A percentile compares a stretch with the other conserved stretches of the same genome.
Evolutionary conservation across 2,888 invertebrate species (phyloP).

Genomic region (Minunthozetes semirufus): DNA sequence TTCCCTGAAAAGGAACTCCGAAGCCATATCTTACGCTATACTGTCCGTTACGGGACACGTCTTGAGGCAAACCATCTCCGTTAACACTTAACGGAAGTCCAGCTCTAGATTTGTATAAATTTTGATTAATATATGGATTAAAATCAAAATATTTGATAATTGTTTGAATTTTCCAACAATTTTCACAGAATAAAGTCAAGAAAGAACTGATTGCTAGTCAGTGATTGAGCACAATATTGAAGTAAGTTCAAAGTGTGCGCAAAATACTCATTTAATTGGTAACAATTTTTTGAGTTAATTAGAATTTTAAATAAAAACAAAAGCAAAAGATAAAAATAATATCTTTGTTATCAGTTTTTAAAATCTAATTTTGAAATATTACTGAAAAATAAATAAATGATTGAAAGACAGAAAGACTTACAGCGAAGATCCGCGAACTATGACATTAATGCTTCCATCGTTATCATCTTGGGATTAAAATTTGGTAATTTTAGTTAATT

Average conservation of each 20-base stretch:
- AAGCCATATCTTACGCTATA: conserved; percentile 39
- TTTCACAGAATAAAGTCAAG: too few relatives aligned
- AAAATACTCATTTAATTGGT: too few relatives aligned
- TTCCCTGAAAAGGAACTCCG: conserved; percentile 39
- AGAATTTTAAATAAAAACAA: too few relatives aligned
- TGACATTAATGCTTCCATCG: conserved; percentile 38
- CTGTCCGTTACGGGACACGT: conserved; percentile 33
- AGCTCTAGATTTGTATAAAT: conserved; percentile 27
- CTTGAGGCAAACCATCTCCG: conserved; percentile 39
- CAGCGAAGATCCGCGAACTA: conserved; percentile 37
- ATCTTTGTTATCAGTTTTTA: neutral
- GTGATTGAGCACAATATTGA: too few relatives aligned
- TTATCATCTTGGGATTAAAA: conserved; percentile 33
- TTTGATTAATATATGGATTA: neutral
- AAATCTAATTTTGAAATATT: neutral
- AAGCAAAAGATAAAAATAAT: too few relatives aligned
- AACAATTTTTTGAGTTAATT: too few relatives aligned
- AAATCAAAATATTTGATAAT: too few relatives aligned
- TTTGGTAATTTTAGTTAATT: too few relatives aligned
- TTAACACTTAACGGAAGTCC: conserved; percentile 38
- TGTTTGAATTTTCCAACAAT: neutral
- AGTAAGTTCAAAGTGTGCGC: too few relatives aligned
- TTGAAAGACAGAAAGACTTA: conserved; percentile 16
- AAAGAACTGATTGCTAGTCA: too few relatives aligned
- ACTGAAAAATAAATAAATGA: conserved; percentile 10